phyloP scores from a whole-genome alignment of 1,140 invertebrate species.

The Cydia pomonella region DNA sequence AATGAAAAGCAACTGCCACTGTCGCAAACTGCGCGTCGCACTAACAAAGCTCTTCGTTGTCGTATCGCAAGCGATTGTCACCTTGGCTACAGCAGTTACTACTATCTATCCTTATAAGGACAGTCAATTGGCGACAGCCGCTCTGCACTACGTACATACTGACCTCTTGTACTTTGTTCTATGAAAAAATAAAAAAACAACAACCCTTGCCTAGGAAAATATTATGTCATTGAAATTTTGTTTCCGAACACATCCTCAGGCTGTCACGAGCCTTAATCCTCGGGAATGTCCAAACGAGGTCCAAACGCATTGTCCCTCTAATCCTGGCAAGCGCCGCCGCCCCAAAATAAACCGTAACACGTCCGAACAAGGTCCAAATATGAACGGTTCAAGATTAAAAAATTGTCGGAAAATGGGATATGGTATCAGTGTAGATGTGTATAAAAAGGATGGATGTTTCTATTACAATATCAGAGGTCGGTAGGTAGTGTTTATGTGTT shows the following conservation, averaged over 20 bases:
- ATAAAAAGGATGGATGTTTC: background rate
- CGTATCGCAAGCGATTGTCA: no score
- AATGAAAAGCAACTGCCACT: no score
- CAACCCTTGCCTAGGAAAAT: no score
- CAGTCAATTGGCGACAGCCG: no score
- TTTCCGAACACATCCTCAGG: background rate
- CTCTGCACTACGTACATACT: no score
- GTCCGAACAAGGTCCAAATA: background rate
- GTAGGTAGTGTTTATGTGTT: background rate
- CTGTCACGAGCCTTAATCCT: background rate
- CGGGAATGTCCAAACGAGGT: conserved; percentile 3
- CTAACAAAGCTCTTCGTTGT: no score
- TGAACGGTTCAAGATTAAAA: background rate
- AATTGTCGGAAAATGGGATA: background rate
- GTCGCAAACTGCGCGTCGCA: no score
- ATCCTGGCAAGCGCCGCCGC: background rate
- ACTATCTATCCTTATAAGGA: no score
- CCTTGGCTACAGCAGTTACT: no score
- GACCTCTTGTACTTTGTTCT: no score
- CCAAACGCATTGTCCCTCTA: background rate
- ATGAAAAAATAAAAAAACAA: no score
- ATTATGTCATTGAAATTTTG: background rate
- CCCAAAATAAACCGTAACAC: background rate
- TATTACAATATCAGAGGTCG: background rate
- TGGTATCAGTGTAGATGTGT: background rate